Base-by-base conservation (phyloP, 92 coral and sea anemone genomes). In the Pocillopora grandis region DNA sequence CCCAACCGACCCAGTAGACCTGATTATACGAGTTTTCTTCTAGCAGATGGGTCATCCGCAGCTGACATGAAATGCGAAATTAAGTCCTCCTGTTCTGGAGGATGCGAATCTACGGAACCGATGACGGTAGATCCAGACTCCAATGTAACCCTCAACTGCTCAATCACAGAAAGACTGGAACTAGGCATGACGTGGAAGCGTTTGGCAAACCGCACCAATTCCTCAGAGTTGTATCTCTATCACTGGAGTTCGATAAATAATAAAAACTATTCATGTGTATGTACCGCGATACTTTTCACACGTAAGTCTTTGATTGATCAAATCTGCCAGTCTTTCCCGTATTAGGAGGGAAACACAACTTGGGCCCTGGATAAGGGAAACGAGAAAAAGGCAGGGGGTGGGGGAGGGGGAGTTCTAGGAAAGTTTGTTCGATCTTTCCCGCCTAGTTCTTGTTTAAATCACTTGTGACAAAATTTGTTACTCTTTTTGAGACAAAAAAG, bases 121-220 rank as follows among this genome's bases (percentile, higher is more conserved):
- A 57, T 21, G 79, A 76, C 66, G 3, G 65, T 76, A 11, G n/a
- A 58, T 27, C 66, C 66, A 31, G 23, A 49, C 79, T 76, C 79
- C n/a, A 58, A 23, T 23, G 36, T 58, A 27, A 76, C 79, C 31
- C 65, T 76, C 48, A 58, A 58, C 65, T 76, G 66, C 66, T 76
- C 66, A 21, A 58, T 76, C 65, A 76, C 62, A 12, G 64, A n/a
- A 27, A 49, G 55, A 58, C 14, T 31, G 36, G 13, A 18, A 75
- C 79, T 13, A 75, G 66, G 65, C 79, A 80, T 31, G 33, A 80
- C 65, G 27, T 80, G 84, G 76, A 14, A 42, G 11, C 16, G 19
- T 14, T 20, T 21, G 16, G 57, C 3, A 13, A 31, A 7, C 61
- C 55, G 18, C 9, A 33, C 36, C 18, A 61, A 27, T n/a, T 37